These are phyloP conservation scores for Hofmannophila pseudospretella DNA, from an alignment of 2,888 invertebrate genomes.

Conservation along the genomic window DNA sequence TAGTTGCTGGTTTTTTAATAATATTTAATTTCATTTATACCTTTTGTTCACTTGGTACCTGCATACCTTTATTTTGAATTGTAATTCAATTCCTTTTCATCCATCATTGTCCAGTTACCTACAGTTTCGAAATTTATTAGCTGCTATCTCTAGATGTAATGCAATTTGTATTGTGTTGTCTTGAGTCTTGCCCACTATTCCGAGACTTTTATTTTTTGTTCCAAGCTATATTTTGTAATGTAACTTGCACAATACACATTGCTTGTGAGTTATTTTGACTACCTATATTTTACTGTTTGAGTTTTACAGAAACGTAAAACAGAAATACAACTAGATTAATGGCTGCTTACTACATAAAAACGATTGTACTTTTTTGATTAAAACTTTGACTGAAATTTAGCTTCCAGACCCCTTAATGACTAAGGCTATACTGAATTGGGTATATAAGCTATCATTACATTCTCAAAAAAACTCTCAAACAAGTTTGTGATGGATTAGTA, in stretches of 20 bases:
- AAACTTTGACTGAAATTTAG: too few species aligned
- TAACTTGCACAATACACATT: slow-evolving; percentile 39
- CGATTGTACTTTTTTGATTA: too few species aligned
- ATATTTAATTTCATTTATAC: background rate
- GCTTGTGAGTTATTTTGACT: slow-evolving; percentile 27
- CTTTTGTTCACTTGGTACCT: slow-evolving; percentile 6
- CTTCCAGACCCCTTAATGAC: too few species aligned
- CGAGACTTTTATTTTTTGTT: background rate
- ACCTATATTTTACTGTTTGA: slow-evolving; percentile 10
- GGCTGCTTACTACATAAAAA: too few species aligned
- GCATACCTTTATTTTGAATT: slow-evolving; percentile 19
- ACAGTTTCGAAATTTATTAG: slow-evolving; percentile 40
- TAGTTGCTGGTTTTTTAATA: slow-evolving; percentile 13
- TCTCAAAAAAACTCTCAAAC: too few species aligned
- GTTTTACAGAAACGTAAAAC: too few species aligned
- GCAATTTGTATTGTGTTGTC: slow-evolving; percentile 50
- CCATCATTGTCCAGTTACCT: slow-evolving; percentile 12
- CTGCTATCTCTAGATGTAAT: slow-evolving; percentile 75
- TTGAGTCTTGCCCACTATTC: slow-evolving; percentile 21
- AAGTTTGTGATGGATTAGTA: too few species aligned
- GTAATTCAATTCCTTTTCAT: slow-evolving; percentile 22
- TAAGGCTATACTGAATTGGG: too few species aligned
- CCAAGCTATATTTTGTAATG: slow-evolving; percentile 14
- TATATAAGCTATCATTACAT: too few species aligned
- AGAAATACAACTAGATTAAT: too few species aligned